Conservation (phyloP, 2,113 vertebrate species). For the Alexandromys fortis region DNA sequence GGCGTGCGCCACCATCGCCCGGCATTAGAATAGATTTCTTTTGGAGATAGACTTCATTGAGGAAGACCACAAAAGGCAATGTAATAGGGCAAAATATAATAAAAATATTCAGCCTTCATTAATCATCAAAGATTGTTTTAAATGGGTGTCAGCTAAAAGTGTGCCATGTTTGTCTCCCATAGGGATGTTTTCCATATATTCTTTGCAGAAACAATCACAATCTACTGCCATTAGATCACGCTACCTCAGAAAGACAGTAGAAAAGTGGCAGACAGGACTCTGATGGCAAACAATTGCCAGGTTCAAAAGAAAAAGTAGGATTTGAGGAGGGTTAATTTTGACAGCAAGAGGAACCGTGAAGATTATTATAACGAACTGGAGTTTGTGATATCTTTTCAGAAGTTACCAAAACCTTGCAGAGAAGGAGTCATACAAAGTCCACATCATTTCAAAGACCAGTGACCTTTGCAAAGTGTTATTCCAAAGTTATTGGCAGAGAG, state of each 20-base stretch:
- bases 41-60: neutral
- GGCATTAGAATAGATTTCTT: neutral
- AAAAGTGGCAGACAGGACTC: neutral
- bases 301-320: neutral
- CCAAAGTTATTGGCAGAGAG: neutral
- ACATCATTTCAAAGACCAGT: neutral
- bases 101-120: neutral
- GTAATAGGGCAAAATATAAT: neutral
- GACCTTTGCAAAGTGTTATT: neutral
- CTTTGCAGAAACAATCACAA: neutral
- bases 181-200: neutral
- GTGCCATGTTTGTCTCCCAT: neutral
- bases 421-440: neutral
- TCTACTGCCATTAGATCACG: neutral
- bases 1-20: no score
- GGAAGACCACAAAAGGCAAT: neutral
- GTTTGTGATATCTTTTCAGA: neutral
- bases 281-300: neutral
- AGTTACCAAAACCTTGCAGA: neutral
- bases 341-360: neutral
- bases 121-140: neutral
- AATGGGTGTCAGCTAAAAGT: neutral
- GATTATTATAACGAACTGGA: neutral
- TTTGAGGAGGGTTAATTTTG: neutral
- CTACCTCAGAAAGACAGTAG: neutral